phyloP scores from a whole-genome alignment of 2,797 vertebrate genomes.

The Rhinichthys osculus region DNA sequence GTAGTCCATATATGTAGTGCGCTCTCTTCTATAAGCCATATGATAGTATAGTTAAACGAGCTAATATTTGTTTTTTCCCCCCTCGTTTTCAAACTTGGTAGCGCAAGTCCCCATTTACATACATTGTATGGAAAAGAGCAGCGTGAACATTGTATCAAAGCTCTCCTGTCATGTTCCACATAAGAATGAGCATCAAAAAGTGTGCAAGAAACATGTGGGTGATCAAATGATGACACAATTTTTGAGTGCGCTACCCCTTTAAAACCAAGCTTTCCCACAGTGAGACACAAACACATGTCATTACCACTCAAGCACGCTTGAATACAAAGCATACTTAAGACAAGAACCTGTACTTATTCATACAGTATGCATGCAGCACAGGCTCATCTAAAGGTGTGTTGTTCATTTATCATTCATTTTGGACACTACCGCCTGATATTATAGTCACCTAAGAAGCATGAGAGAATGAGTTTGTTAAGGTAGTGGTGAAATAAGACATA shows the following conservation, averaged over 20 bases:
- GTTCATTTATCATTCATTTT: background rate
- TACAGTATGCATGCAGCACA: too few species aligned
- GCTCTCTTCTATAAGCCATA: background rate
- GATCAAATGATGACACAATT: background rate
- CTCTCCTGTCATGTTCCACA: background rate
- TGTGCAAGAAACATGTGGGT: background rate
- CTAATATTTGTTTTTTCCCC: too few species aligned
- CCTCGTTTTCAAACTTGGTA: background rate
- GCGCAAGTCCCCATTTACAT: background rate
- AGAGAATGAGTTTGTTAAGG: background rate
- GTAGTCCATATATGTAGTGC: background rate
- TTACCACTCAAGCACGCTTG: background rate
- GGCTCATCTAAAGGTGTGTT: background rate
- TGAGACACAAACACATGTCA: background rate
- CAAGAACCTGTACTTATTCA: background rate
- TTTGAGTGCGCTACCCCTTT: background rate
- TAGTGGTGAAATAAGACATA: background rate
- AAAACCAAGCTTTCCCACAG: background rate
- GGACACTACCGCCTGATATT: background rate
- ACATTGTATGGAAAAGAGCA: background rate
- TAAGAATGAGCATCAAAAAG: background rate
- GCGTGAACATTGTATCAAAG: background rate
- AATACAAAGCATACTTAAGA: slow-evolving; percentile 17
- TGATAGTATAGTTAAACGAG: background rate
- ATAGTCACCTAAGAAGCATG: background rate